These are phyloP conservation scores for Circaetus gallicus DNA, from an alignment of 2,113 vertebrate species.

Conservation along the genomic window DNA sequence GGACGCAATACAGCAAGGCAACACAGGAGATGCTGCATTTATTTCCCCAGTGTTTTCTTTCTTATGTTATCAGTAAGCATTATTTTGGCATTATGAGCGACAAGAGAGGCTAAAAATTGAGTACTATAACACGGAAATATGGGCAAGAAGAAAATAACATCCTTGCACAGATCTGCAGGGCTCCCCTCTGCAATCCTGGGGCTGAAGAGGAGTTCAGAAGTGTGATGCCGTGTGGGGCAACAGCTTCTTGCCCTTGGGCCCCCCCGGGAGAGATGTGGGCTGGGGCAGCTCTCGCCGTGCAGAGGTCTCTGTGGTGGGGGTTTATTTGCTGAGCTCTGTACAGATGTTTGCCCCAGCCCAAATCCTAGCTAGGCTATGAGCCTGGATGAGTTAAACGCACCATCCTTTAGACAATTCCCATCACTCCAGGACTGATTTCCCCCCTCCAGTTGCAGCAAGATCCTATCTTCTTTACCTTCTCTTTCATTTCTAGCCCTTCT, in stretches of 20 bases:
- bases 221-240: no score
- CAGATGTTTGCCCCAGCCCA: not conserved
- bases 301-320: not conserved
- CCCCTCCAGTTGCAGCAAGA: not conserved
- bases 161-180: not conserved
- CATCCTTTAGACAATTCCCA: no score
- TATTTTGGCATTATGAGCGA: not conserved
- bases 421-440: not conserved
- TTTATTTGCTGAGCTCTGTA: not conserved
- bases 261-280: not conserved
- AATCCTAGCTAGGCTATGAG: not conserved
- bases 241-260: not conserved
- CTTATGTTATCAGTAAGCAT: not conserved
- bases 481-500: not conserved
- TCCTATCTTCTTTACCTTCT: not conserved
- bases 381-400: not conserved
- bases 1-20: not conserved
- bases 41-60: not conserved
- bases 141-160: not conserved
- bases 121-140: not conserved
- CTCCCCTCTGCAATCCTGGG: not conserved
- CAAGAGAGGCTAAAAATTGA: not conserved
- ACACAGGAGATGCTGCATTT: not conserved
- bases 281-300: not conserved
- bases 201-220: not conserved